phyloP scores from a whole-genome alignment of 2,888 invertebrate genomes.

The Hypomecis punctinalis region DNA sequence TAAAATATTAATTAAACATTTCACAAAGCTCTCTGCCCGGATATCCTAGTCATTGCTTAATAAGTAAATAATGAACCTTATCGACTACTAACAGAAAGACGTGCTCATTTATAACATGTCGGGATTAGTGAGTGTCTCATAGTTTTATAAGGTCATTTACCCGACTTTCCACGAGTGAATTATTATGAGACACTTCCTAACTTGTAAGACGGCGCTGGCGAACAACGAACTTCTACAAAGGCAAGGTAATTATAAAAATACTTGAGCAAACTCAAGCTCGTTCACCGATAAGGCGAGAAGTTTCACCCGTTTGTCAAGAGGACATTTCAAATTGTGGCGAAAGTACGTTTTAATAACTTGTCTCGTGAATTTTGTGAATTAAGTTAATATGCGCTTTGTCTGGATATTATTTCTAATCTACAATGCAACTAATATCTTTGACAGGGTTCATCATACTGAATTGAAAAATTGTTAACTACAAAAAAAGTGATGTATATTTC shows the following conservation, averaged over 20 bases:
- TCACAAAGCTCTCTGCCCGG: not conserved
- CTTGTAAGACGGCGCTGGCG: slow-evolving; percentile 23
- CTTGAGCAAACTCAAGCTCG: slow-evolving; percentile 36
- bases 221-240: slow-evolving; percentile 44
- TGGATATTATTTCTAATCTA: not conserved
- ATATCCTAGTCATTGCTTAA: slow-evolving; percentile 11
- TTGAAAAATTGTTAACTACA: too few species aligned
- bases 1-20: not conserved
- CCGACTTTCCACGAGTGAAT: slow-evolving; percentile 22
- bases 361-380: slow-evolving; percentile 30
- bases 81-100: slow-evolving; percentile 18
- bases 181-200: slow-evolving; percentile 27
- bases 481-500: too few species aligned
- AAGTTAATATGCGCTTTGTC: slow-evolving; percentile 10
- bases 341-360: slow-evolving; percentile 48
- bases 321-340: slow-evolving; percentile 49
- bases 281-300: slow-evolving; percentile 53
- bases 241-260: slow-evolving; percentile 55
- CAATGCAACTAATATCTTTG: too few species aligned
- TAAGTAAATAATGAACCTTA: slow-evolving; percentile 23
- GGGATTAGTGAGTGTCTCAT: slow-evolving; percentile 21
- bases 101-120: slow-evolving; percentile 26
- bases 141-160: slow-evolving; percentile 28
- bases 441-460: too few species aligned
- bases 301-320: slow-evolving; percentile 55